Percentiles rank a stretch among this genome's conserved stretches.
These are phyloP conservation scores for Protobothrops mucrosquamatus DNA, from an alignment of 2,113 vertebrate genomes.

Conservation along the genomic window DNA sequence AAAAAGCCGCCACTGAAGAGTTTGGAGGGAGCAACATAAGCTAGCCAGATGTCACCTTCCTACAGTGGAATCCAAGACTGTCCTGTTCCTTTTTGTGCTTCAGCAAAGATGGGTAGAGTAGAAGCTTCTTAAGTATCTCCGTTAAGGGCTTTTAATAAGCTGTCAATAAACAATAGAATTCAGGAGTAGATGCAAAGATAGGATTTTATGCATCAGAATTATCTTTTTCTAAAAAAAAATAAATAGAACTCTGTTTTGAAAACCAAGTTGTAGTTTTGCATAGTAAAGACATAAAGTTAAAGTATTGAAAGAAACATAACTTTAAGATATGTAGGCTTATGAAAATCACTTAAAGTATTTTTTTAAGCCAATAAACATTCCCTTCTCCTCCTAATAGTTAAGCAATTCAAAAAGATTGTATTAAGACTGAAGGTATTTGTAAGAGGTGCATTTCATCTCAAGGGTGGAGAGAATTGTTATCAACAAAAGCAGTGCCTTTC, in stretches of 20 bases:
- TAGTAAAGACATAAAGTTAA: background rate
- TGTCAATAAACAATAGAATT: background rate
- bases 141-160: background rate
- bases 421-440: constrained; percentile 18
- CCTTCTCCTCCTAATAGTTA: constrained; percentile 22
- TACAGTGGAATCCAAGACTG: background rate
- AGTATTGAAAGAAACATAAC: background rate
- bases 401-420: constrained; percentile 8
- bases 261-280: background rate
- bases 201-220: background rate
- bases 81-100: background rate
- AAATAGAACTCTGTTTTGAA: constrained; percentile 22
- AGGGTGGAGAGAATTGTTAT: constrained; percentile 25
- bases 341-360: constrained; percentile 8
- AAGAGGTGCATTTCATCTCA: constrained; percentile 26
- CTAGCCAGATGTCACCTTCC: background rate
- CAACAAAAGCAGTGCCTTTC: constrained; percentile 34
- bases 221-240: background rate
- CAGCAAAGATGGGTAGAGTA: background rate
- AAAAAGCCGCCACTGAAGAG: background rate
- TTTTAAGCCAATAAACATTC: background rate
- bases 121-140: background rate
- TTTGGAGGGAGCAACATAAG: background rate
- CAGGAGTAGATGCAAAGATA: background rate
- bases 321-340: background rate